These are phyloP conservation scores for Agonopterix alstromeriana DNA, from an alignment of 2,888 invertebrate species.

Conservation along the genomic window DNA sequence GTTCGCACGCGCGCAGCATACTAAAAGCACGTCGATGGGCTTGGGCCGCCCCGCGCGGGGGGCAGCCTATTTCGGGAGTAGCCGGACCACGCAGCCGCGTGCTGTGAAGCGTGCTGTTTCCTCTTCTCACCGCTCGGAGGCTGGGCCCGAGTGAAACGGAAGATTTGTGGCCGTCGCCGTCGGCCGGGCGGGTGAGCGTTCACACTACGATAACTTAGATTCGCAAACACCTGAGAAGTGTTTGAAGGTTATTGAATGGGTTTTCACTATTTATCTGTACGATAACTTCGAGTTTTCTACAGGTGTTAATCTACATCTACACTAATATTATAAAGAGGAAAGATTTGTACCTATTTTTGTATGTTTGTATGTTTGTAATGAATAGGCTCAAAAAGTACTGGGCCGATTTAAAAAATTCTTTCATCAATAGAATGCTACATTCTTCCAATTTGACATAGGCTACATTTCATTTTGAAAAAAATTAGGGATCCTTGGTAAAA, in stretches of 20 bases:
- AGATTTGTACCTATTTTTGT: too few species aligned
- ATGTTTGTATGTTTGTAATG: too few species aligned
- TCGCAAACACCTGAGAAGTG: constrained; percentile 3
- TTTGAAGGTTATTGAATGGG: not conserved
- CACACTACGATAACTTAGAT: constrained; percentile 16
- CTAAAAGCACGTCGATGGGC: constrained; percentile 76
- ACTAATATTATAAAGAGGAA: too few species aligned
- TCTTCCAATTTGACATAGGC: too few species aligned
- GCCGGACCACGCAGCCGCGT: constrained; percentile 74
- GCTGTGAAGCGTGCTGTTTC: constrained; percentile 75
- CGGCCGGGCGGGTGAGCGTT: constrained; percentile 31
- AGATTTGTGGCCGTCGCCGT: constrained; percentile 65
- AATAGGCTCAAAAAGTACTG: too few species aligned
- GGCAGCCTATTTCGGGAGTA: constrained; percentile 73
- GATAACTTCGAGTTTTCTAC: too few species aligned
- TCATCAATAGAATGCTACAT: too few species aligned
- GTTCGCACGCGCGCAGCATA: constrained; percentile 77
- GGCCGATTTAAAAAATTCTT: too few species aligned
- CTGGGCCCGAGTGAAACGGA: constrained; percentile 74
- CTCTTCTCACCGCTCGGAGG: constrained; percentile 65
- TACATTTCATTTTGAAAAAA: too few species aligned
- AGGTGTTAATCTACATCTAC: too few species aligned
- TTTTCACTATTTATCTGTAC: not conserved
- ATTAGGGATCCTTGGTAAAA: too few species aligned
- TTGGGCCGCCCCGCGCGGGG: constrained; percentile 54